phyloP scores from a whole-genome alignment of 2,113 vertebrate species.

The Caranx melampygus region DNA sequence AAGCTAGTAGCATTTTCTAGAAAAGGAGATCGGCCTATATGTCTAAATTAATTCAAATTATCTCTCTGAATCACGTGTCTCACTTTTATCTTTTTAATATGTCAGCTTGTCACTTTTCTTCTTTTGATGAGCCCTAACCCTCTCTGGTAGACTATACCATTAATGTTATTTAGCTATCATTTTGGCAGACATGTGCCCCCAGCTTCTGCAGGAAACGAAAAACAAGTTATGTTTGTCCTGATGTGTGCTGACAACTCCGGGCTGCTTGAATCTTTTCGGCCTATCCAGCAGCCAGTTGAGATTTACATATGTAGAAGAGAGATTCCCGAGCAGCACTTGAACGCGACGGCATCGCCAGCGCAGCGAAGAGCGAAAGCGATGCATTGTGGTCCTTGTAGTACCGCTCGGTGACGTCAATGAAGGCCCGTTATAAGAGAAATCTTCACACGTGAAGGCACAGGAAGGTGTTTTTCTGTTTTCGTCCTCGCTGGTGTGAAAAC shows the following conservation, averaged over 20 bases:
- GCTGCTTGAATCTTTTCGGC: background rate
- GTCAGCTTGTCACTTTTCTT: background rate
- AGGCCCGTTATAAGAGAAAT: background rate
- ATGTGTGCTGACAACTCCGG: no score
- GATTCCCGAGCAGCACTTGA: slow-evolving; percentile 42
- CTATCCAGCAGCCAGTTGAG: background rate
- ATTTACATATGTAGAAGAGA: fast-evolving
- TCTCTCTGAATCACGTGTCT: background rate
- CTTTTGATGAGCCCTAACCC: background rate
- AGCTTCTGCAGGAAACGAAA: background rate
- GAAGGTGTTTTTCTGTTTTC: background rate
- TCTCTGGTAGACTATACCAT: background rate
- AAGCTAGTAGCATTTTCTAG: no score
- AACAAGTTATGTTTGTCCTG: background rate
- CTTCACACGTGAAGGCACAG: background rate
- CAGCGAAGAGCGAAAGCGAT: slow-evolving; percentile 23
- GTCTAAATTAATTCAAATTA: no score
- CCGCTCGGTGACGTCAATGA: slow-evolving; percentile 19
- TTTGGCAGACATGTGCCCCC: background rate
- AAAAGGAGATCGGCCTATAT: no score
- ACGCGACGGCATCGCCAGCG: slow-evolving; percentile 54
- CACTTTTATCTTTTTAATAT: background rate
- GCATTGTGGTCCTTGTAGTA: slow-evolving; percentile 83
- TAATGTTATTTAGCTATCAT: no score
- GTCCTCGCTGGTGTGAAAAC: background rate